A percentile compares a stretch with the other conserved stretches of the same genome.
Conservation (phyloP, 2,113 vertebrate genomes). For the Petrocephalus zakoni region DNA sequence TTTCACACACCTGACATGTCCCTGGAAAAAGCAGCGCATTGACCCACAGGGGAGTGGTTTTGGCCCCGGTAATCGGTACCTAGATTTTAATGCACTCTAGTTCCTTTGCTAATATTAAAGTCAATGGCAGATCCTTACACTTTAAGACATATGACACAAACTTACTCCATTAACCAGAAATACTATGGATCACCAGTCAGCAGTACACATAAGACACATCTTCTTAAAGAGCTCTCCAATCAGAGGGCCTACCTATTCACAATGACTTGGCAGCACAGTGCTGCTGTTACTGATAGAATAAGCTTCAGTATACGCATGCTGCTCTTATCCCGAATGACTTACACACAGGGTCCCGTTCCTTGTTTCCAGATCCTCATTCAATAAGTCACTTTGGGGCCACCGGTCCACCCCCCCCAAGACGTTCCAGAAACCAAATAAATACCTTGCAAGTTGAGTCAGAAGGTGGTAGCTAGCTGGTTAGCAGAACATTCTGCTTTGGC, state of each 20-base stretch:
- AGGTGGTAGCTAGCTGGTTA: background rate
- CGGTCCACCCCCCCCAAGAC: too few relatives aligned
- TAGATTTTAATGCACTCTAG: background rate
- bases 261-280: background rate
- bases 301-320: background rate
- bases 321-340: background rate
- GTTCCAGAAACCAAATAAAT: background rate
- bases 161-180: background rate
- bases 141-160: background rate
- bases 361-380: background rate
- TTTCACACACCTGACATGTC: background rate
- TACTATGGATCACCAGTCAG: background rate
- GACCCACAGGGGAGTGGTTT: background rate
- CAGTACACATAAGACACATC: background rate
- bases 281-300: background rate
- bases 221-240: background rate
- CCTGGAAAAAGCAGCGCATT: background rate
- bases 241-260: background rate
- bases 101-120: background rate
- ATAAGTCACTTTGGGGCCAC: background rate
- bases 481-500: background rate
- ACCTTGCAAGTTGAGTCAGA: background rate
- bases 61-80: background rate
- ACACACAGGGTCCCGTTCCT: background rate
- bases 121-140: background rate